Percentiles rank a stretch among this genome's conserved stretches.
These are phyloP conservation scores for Platysteira castanea DNA, from an alignment of 2,113 vertebrate genomes.

Conservation along the genomic window DNA sequence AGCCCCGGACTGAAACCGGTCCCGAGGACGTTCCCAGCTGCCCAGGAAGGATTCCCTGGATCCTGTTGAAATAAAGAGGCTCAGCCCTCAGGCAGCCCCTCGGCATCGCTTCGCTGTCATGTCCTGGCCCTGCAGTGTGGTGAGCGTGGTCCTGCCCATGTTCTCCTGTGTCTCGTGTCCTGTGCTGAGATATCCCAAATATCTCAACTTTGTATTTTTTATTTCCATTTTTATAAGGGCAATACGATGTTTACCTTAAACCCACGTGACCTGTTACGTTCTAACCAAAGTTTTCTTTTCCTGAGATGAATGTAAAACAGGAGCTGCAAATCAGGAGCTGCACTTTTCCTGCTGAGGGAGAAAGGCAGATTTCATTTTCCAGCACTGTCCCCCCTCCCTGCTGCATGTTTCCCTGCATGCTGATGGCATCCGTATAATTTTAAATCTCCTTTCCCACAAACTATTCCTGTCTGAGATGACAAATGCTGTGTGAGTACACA, in stretches of 20 bases:
- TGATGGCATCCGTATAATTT: not conserved
- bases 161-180: not conserved
- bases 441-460: not conserved
- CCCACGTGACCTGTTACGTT: fast-evolving
- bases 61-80: not conserved
- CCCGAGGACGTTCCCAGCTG: not conserved
- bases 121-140: not conserved
- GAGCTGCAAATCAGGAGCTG: not conserved
- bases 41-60: not conserved
- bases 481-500: not conserved
- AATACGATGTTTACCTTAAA: not conserved
- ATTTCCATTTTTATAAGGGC: not conserved
- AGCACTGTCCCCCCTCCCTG: not conserved
- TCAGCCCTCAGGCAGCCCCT: not conserved
- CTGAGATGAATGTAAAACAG: not conserved
- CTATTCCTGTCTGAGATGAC: not conserved
- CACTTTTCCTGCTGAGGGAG: not conserved
- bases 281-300: slow-evolving; percentile 30
- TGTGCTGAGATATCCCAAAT: fast-evolving
- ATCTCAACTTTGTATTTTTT: not conserved
- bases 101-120: fast-evolving
- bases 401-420: not conserved
- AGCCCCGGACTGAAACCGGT: not conserved
- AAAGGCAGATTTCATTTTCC: not conserved
- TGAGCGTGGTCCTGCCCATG: not conserved